These are phyloP conservation scores for Sprattus sprattus DNA, from an alignment of 2,113 vertebrate genomes.

Conservation along the genomic window DNA sequence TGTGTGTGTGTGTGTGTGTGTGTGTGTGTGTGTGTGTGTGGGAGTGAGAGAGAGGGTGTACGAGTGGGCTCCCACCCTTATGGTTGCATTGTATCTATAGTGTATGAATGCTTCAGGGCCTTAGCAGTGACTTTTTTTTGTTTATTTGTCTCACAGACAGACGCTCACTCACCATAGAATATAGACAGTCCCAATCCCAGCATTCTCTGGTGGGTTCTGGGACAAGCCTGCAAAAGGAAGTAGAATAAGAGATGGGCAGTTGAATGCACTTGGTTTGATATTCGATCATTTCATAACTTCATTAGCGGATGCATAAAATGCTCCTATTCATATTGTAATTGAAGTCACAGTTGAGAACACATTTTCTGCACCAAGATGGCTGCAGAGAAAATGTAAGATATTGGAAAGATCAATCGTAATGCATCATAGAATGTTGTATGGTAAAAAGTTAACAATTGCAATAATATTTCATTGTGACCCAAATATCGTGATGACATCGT, in stretches of 20 bases:
- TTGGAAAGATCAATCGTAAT: too few species aligned
- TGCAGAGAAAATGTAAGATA: too few species aligned
- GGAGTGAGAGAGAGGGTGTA: slow-evolving; percentile 42
- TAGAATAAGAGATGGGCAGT: neutral
- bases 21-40: slow-evolving; percentile 14
- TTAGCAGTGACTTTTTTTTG: slow-evolving; percentile 51
- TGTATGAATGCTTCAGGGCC: slow-evolving; percentile 42
- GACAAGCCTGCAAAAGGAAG: neutral
- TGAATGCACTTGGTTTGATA: neutral
- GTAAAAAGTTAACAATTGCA: too few species aligned
- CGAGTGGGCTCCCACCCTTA: slow-evolving; percentile 23
- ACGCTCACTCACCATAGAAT: neutral
- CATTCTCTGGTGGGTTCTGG: neutral
- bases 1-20: slow-evolving; percentile 41
- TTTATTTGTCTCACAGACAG: neutral
- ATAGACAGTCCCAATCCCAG: neutral
- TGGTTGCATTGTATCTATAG: neutral
- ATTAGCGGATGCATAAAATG: neutral
- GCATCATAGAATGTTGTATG: too few species aligned
- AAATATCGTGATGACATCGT: too few species aligned
- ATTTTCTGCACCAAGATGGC: too few species aligned
- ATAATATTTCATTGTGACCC: too few species aligned
- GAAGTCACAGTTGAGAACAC: too few species aligned
- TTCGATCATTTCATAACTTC: neutral
- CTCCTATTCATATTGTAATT: neutral